Percentiles rank a stretch among this genome's conserved stretches.
Evolutionary conservation across 1,140 invertebrate genomes (phyloP).

Genomic region (Anoplolepis gracilipes): DNA sequence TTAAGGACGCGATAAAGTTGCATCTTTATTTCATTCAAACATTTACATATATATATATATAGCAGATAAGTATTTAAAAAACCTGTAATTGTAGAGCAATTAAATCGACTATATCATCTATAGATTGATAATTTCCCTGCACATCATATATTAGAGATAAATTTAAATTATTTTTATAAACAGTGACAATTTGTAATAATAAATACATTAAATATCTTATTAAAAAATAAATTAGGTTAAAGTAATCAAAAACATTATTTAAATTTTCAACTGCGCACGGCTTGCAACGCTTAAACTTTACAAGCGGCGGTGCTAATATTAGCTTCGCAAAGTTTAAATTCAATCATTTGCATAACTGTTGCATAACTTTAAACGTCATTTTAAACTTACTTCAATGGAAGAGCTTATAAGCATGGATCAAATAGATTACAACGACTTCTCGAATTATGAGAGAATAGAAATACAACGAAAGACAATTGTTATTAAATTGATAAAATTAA

Average conservation of each 20-base stretch:
- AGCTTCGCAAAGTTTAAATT: slow-evolving; percentile 38
- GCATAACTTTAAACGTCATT: slow-evolving; percentile 46
- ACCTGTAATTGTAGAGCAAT: too few species aligned
- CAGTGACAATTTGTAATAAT: neutral
- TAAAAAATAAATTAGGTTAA: slow-evolving; percentile 12
- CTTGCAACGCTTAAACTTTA: slow-evolving; percentile 39
- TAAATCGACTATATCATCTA: too few species aligned
- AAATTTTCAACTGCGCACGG: slow-evolving; percentile 20
- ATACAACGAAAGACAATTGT: neutral
- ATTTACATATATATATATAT: neutral
- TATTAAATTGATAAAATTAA: neutral
- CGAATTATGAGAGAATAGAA: neutral
- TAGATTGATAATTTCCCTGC: neutral
- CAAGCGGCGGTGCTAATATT: slow-evolving; percentile 27
- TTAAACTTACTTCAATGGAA: slow-evolving; percentile 14
- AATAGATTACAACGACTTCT: slow-evolving; percentile 29
- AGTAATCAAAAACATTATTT: slow-evolving; percentile 19
- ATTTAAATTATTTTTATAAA: neutral
- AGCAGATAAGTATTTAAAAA: neutral
- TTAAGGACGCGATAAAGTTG: neutral
- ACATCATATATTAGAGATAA: neutral
- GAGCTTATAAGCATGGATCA: slow-evolving; percentile 19
- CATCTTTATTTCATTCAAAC: neutral
- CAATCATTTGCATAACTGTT: slow-evolving; percentile 43
- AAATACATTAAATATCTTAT: neutral